Evolutionary conservation across 1,140 invertebrate genomes (phyloP).

Genomic region (Bombus pascuorum): DNA sequence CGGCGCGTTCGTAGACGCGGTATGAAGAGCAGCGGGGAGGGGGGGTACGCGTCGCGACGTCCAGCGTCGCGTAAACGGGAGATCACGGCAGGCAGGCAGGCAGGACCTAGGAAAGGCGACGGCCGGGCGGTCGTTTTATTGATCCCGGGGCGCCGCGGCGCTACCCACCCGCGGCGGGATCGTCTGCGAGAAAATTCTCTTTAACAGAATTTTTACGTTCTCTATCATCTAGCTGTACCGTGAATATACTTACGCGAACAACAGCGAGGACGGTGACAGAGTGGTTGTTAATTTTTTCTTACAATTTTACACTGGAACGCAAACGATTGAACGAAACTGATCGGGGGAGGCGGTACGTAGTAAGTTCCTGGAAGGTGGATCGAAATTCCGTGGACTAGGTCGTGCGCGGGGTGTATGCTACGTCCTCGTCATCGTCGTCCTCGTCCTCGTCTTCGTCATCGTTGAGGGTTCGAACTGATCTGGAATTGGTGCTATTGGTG

Average conservation of each 20-base stretch:
- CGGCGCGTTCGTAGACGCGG: constrained; percentile 53
- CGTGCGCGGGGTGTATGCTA: constrained; percentile 16
- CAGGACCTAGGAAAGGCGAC: constrained; percentile 76
- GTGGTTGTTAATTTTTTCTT: background rate
- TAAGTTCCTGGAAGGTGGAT: constrained; percentile 11
- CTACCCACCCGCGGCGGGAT: constrained; percentile 79
- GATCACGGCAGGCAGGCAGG: constrained; percentile 70
- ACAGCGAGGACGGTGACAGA: background rate
- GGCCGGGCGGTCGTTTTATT: constrained; percentile 81
- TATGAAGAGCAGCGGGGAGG: constrained; percentile 1
- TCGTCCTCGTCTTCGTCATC: constrained; percentile 35
- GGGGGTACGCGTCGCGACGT: constrained; percentile 61
- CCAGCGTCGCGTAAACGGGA: constrained; percentile 69
- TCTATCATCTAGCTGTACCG: constrained; percentile 6
- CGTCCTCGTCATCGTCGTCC: constrained; percentile 29
- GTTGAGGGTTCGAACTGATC: constrained; percentile 31
- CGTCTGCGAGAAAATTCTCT: constrained; percentile 60
- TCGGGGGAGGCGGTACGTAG: background rate
- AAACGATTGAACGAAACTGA: background rate
- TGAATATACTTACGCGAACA: background rate
- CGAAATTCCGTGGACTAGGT: constrained; percentile 6
- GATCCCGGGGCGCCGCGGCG: constrained; percentile 82
- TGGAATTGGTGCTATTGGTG: constrained; percentile 9
- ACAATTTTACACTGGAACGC: background rate
- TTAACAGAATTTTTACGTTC: constrained; percentile 43